A percentile compares a stretch with the other conserved stretches of the same genome.
Conservation (phyloP, 2,888 invertebrate genomes). For the Malthinus flaveolus region DNA sequence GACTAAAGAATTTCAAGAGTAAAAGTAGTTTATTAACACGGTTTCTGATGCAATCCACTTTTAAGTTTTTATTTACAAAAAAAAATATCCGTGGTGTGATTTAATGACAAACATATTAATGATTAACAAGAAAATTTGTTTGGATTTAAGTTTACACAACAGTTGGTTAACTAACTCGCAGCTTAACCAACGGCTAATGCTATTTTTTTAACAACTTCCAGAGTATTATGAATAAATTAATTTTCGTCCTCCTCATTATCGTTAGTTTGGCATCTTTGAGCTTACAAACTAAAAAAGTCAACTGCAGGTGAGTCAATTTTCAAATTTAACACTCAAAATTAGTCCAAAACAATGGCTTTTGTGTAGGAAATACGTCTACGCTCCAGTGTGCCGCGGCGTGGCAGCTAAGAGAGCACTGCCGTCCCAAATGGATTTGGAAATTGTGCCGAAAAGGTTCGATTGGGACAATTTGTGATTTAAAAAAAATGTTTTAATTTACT, state of each 20-base stretch:
- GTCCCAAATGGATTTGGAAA: constrained; percentile 3
- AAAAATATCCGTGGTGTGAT: background rate
- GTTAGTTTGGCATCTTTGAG: constrained; percentile 8
- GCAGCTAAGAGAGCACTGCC: constrained; percentile 33
- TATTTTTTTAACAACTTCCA: constrained; percentile 5
- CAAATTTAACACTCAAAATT: background rate
- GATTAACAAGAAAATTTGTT: background rate
- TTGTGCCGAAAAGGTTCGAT: background rate
- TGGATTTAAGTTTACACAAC: background rate
- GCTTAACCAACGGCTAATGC: background rate
- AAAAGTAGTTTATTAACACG: background rate
- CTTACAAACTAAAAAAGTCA: constrained; percentile 28
- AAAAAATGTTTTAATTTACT: too few species aligned
- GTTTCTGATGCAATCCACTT: constrained; percentile 13
- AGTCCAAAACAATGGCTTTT: background rate
- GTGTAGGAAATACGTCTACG: constrained; percentile 38
- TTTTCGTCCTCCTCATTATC: constrained; percentile 10
- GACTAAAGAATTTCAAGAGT: background rate
- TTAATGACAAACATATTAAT: background rate
- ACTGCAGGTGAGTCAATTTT: constrained; percentile 29
- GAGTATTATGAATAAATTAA: constrained; percentile 21
- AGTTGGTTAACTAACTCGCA: background rate
- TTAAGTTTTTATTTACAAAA: constrained; percentile 1
- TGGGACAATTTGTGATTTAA: too few species aligned
- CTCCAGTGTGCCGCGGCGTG: constrained; percentile 39